These are phyloP conservation scores for Tyto alba DNA, from an alignment of 2,113 vertebrate genomes.

Conservation along the genomic window DNA sequence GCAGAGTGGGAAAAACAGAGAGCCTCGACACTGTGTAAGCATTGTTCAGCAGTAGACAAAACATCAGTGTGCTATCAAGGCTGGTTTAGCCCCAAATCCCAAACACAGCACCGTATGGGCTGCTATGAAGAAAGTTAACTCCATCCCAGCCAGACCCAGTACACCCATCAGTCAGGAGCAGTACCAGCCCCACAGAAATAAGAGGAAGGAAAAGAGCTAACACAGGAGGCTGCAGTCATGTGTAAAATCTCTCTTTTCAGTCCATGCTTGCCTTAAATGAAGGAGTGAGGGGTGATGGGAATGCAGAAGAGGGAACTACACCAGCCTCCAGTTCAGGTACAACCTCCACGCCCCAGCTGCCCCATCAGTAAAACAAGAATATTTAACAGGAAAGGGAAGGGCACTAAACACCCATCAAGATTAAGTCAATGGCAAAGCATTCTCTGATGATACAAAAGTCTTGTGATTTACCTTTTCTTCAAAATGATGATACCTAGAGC, in stretches of 20 bases:
- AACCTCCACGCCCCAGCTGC: background rate
- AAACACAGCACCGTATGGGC: background rate
- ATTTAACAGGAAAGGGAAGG: background rate
- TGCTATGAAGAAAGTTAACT: background rate
- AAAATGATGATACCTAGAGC: conserved; percentile 91
- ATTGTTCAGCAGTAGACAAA: background rate
- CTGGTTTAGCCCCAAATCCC: background rate
- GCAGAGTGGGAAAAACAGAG: background rate
- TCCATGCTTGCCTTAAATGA: background rate
- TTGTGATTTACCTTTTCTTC: conserved; percentile 86
- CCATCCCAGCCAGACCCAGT: background rate
- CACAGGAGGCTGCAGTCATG: background rate
- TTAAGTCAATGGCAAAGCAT: background rate
- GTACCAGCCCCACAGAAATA: background rate
- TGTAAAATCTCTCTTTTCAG: background rate
- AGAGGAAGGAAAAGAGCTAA: background rate
- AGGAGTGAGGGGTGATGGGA: background rate
- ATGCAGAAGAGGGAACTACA: background rate
- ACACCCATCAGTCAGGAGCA: background rate
- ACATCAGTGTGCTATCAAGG: background rate
- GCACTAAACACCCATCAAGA: background rate
- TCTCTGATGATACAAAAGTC: fast-evolving
- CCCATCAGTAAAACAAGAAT: background rate
- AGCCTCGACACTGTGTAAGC: background rate
- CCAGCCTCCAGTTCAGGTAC: background rate